Conservation (phyloP, 2,888 invertebrate species). For the Cerceris rybyensis region DNA sequence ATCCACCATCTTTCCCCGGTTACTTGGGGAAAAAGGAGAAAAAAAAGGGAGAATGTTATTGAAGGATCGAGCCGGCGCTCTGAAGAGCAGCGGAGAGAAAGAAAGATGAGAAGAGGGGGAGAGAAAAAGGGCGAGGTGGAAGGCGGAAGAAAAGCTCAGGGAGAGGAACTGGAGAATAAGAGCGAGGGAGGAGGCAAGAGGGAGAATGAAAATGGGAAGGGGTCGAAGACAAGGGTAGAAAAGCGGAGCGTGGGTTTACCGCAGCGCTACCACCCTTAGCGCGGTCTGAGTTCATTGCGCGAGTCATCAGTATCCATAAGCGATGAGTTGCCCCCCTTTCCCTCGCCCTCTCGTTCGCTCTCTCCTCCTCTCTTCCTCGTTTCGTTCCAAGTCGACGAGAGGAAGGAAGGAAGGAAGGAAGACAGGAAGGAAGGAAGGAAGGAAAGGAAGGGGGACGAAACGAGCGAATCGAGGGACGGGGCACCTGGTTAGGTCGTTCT, state of each 20-base stretch:
- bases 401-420: constrained; percentile 18
- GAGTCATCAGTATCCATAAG: constrained; percentile 91
- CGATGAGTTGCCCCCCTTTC: constrained; percentile 83
- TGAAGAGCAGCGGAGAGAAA: constrained; percentile 21
- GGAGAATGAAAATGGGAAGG: constrained; percentile 29
- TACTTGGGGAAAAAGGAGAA: background rate
- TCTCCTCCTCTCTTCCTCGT: constrained; percentile 44
- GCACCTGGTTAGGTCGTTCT: constrained; percentile 79
- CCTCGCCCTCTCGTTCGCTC: constrained; percentile 70
- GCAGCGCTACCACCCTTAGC: constrained; percentile 70
- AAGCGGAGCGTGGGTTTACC: constrained; percentile 63
- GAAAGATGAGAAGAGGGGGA: constrained; percentile 37
- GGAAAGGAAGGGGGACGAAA: constrained; percentile 25
- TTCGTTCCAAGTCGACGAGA: constrained; percentile 1
- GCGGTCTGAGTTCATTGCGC: constrained; percentile 84
- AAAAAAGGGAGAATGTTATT: constrained; percentile 76
- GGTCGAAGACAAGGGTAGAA: constrained; percentile 58
- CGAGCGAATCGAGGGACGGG: constrained; percentile 51
- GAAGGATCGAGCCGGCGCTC: constrained; percentile 66
- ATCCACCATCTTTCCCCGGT: constrained; percentile 24
- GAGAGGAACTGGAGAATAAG: constrained; percentile 78
- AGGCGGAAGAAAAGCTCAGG: constrained; percentile 74
- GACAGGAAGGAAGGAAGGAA: background rate
- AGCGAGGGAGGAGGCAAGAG: constrained; percentile 76
- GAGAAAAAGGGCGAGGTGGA: constrained; percentile 41